Evolutionary conservation across 2,113 vertebrate genomes (phyloP).

Genomic region (Myiagra hebetior): DNA sequence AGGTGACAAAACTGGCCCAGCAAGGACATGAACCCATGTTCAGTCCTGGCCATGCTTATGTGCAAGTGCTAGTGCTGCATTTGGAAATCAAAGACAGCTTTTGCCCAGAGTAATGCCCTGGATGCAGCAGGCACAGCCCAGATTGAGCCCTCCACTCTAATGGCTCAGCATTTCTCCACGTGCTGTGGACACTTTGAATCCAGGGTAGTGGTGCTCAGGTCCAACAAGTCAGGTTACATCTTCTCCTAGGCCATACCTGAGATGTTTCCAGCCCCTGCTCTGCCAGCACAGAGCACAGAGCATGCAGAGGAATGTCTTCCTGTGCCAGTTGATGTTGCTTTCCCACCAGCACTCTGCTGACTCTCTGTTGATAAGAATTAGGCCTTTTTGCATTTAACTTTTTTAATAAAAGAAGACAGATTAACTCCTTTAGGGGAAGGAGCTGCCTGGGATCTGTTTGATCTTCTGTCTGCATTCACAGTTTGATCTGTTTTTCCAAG

Average conservation of each 20-base stretch:
- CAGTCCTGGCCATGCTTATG: background rate
- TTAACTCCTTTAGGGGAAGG: background rate
- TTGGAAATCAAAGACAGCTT: background rate
- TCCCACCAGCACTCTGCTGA: background rate
- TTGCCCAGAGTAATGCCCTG: background rate
- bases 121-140: background rate
- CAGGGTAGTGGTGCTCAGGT: background rate
- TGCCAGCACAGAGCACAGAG: background rate
- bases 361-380: background rate
- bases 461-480: background rate
- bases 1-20: background rate
- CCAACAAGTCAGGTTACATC: background rate
- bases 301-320: background rate
- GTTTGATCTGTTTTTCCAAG: background rate
- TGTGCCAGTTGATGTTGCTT: background rate
- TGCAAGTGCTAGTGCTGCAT: background rate
- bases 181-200: background rate
- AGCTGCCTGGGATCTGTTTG: background rate
- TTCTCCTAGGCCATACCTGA: background rate
- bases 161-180: background rate
- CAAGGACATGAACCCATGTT: fast-evolving
- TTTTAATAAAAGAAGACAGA: background rate
- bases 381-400: background rate
- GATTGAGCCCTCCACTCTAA: background rate
- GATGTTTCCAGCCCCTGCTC: background rate